A percentile compares a stretch with the other conserved stretches of the same genome.
Evolutionary conservation across 2,797 vertebrate species (phyloP).

Genomic region (Rhinatrema bivittatum): DNA sequence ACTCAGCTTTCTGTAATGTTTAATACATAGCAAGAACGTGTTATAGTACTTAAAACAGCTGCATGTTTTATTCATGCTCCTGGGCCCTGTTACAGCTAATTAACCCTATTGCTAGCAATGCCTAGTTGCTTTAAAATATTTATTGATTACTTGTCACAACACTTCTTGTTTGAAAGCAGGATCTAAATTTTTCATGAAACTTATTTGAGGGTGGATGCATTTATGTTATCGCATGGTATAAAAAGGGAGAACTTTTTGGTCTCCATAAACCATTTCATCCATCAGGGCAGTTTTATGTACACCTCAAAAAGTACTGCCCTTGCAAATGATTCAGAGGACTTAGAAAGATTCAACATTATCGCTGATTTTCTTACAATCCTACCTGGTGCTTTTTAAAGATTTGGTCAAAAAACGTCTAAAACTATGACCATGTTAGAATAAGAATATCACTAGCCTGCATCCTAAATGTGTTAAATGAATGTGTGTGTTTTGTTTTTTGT

Average conservation of each 20-base stretch:
- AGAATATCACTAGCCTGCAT: too few species aligned
- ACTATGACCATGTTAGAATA: too few species aligned
- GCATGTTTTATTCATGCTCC: conserved; percentile 33
- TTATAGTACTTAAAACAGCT: conserved; percentile 22
- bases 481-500: conserved; percentile 1
- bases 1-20: too few species aligned
- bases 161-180: conserved; percentile 14
- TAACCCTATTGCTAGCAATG: conserved; percentile 33
- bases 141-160: conserved; percentile 29
- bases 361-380: not conserved
- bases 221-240: conserved; percentile 12
- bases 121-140: conserved; percentile 37
- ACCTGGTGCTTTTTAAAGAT: not conserved
- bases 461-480: too few species aligned
- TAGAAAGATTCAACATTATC: not conserved
- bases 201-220: conserved; percentile 19
- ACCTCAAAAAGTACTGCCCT: not conserved
- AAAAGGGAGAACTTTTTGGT: too few species aligned
- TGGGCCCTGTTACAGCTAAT: conserved; percentile 34
- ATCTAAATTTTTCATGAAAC: conserved; percentile 33
- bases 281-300: not conserved
- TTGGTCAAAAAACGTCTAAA: not conserved
- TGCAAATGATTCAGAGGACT: too few species aligned
- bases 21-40: too few species aligned
- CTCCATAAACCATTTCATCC: not conserved